phyloP scores from a whole-genome alignment of 1,140 invertebrate genomes.

The Hypothenemus hampei region DNA sequence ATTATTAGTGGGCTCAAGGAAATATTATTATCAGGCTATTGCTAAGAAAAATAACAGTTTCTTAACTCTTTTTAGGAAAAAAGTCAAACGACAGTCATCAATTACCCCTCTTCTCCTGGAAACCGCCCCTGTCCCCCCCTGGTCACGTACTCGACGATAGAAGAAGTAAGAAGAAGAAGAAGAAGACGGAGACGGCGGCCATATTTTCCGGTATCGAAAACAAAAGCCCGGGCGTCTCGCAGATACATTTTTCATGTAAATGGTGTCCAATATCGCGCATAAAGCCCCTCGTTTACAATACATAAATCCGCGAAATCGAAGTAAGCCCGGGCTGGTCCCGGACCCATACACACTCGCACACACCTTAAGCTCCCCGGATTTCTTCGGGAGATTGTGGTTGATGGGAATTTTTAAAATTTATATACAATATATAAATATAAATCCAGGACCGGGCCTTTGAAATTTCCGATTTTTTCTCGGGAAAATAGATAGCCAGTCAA shows the following conservation, averaged over 20 bases:
- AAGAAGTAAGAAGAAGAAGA: too few relatives aligned
- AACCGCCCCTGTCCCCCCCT: too few relatives aligned
- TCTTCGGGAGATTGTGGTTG: slow-evolving; percentile 20
- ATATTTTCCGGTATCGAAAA: slow-evolving; percentile 48
- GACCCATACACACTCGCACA: too few relatives aligned
- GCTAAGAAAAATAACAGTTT: too few relatives aligned
- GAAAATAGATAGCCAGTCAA: too few relatives aligned
- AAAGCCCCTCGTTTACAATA: slow-evolving; percentile 49
- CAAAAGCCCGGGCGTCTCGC: slow-evolving; percentile 45
- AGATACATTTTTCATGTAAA: slow-evolving; percentile 49
- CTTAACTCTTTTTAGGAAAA: too few relatives aligned
- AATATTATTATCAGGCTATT: too few relatives aligned
- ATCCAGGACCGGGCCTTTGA: background rate
- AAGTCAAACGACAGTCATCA: slow-evolving; percentile 39
- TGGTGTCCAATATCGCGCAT: slow-evolving; percentile 47
- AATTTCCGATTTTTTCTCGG: too few relatives aligned
- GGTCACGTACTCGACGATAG: slow-evolving; percentile 30
- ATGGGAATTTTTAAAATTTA: slow-evolving; percentile 26
- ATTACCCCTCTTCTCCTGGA: too few relatives aligned
- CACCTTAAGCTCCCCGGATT: slow-evolving; percentile 21
- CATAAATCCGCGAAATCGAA: slow-evolving; percentile 49
- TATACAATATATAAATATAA: slow-evolving; percentile 13
- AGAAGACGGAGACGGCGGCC: slow-evolving; percentile 38
- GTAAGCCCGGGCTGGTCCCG: slow-evolving; percentile 20
- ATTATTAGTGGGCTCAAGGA: too few relatives aligned